A percentile compares a stretch with the other conserved stretches of the same genome.
Conservation (phyloP, 1,140 invertebrate genomes). For the Paracyclopina nana region DNA sequence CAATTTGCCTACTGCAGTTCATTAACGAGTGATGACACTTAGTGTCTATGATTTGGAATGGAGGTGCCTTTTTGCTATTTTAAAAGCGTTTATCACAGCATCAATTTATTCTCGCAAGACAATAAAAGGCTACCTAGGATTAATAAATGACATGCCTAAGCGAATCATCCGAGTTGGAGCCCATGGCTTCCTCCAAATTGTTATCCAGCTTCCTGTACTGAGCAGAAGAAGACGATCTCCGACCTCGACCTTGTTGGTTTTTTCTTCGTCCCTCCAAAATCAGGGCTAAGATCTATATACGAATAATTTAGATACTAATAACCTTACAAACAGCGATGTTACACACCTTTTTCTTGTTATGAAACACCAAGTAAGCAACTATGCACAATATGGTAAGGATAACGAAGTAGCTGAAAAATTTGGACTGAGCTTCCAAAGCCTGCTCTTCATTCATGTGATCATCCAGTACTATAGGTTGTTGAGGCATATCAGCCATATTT, state of each 20-base stretch:
- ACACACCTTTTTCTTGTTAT: background rate
- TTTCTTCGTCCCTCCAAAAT: background rate
- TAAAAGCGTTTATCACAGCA: no score
- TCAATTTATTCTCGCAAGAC: no score
- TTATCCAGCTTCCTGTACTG: background rate
- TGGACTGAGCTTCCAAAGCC: background rate
- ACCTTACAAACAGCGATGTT: background rate
- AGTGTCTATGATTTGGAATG: no score
- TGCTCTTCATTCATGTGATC: no score
- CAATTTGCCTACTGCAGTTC: no score
- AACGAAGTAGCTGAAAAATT: slow-evolving; percentile 15
- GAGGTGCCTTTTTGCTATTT: no score
- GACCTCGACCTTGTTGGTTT: background rate
- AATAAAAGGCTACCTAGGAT: no score
- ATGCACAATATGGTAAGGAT: slow-evolving; percentile 15
- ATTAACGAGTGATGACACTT: no score
- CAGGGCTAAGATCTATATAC: background rate
- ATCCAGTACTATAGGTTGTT: no score
- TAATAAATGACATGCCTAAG: background rate
- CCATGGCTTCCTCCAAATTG: background rate
- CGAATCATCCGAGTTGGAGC: background rate
- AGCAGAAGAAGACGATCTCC: background rate
- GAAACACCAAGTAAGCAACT: slow-evolving; percentile 13
- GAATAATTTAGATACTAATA: slow-evolving; percentile 11
- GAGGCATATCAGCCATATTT: background rate